Percentiles rank a stretch among this genome's conserved stretches.
These are phyloP conservation scores for Lagorchestes hirsutus DNA, from an alignment of 2,797 vertebrate species.

Conservation along the genomic window DNA sequence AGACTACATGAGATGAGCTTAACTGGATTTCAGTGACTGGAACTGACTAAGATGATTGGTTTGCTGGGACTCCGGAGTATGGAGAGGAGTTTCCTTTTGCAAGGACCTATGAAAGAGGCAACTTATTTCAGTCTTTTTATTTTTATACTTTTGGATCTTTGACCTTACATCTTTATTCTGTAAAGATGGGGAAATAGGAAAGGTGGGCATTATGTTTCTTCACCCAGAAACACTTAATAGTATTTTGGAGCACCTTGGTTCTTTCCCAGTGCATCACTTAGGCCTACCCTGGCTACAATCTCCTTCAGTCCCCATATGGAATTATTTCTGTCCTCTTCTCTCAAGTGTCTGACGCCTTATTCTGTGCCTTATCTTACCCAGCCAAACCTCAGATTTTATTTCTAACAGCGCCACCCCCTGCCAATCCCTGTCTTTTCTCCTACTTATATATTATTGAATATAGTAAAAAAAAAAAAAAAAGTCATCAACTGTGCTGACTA, in stretches of 20 bases:
- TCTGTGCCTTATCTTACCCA: not conserved
- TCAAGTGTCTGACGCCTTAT: not conserved
- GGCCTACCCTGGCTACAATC: not conserved
- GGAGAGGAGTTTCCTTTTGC: not conserved
- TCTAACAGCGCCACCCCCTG: fast-evolving
- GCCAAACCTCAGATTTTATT: not conserved
- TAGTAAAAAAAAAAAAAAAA: not conserved
- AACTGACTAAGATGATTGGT: not conserved
- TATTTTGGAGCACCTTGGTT: not conserved
- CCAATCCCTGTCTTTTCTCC: too few relatives aligned
- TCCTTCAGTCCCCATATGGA: not conserved
- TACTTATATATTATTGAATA: not conserved
- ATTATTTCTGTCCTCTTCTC: not conserved
- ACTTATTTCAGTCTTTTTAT: not conserved
- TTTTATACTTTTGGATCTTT: not conserved
- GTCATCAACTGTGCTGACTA: not conserved
- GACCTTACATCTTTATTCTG: not conserved
- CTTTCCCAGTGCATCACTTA: not conserved
- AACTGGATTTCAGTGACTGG: not conserved
- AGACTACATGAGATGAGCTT: not conserved
- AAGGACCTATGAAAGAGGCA: not conserved
- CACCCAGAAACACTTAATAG: not conserved
- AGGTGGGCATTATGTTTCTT: not conserved
- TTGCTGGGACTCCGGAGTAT: not conserved
- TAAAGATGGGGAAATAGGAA: not conserved